phyloP scores from a whole-genome alignment of 2,797 vertebrate species.

The Peromyscus melanophrys region DNA sequence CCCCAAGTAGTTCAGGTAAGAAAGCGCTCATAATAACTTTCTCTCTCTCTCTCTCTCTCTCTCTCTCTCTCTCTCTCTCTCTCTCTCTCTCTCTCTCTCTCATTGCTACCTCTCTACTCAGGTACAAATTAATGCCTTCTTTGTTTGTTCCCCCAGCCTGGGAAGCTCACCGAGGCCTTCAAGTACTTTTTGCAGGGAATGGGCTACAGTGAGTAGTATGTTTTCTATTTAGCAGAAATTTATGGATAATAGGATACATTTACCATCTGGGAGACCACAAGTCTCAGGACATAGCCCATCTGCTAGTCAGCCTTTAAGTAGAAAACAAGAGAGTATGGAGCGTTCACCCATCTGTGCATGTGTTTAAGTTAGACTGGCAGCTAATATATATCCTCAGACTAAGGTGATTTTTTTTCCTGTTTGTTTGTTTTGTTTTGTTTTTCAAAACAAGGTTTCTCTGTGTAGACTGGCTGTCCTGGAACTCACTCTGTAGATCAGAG shows the following conservation, averaged over 20 bases:
- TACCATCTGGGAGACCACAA: background rate
- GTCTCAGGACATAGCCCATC: slow-evolving; percentile 20
- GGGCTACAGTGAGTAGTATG: slow-evolving; percentile 97
- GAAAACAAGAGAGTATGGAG: background rate
- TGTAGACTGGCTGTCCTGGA: background rate
- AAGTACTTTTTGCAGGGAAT: slow-evolving; percentile 99
- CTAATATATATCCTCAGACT: slow-evolving; percentile 43
- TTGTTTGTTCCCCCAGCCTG: slow-evolving; percentile 91
- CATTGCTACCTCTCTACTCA: background rate
- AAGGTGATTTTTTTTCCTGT: slow-evolving; percentile 59
- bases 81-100: background rate
- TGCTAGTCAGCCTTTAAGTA: slow-evolving; percentile 28
- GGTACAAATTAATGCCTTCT: slow-evolving; percentile 59
- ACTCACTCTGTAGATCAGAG: background rate
- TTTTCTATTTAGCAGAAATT: slow-evolving; percentile 34
- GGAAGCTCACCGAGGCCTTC: slow-evolving; percentile 98
- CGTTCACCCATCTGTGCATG: background rate
- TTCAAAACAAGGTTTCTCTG: background rate
- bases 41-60: background rate
- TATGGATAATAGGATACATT: slow-evolving; percentile 5
- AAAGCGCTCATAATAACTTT: background rate
- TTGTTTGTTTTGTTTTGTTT: background rate
- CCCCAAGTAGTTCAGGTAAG: slow-evolving; percentile 98
- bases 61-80: no score
- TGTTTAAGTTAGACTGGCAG: background rate